Evolutionary conservation across 2,113 vertebrate genomes (phyloP).

Genomic region (Neotoma lepida): DNA sequence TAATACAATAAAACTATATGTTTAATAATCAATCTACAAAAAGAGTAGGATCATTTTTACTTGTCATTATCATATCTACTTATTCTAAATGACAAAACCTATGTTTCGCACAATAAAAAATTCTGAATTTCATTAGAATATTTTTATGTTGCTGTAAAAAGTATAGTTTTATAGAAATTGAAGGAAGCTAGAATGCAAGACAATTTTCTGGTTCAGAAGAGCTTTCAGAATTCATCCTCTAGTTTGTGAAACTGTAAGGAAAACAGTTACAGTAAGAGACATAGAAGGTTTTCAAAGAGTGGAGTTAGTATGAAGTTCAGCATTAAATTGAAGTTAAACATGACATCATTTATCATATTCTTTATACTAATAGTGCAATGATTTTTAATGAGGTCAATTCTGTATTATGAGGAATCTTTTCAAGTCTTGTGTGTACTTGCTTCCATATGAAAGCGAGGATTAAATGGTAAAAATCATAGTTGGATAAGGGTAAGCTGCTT

Average conservation of each 20-base stretch:
- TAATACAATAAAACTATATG: background rate
- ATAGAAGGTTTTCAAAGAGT: background rate
- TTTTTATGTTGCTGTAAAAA: background rate
- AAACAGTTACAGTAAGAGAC: background rate
- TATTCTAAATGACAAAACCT: background rate
- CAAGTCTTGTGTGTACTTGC: background rate
- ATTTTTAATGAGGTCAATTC: background rate
- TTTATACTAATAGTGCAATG: background rate
- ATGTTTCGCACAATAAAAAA: background rate
- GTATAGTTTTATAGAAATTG: background rate
- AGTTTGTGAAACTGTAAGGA: background rate
- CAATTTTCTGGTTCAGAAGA: background rate
- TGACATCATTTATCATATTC: background rate
- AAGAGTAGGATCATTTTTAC: background rate
- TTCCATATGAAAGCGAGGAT: background rate
- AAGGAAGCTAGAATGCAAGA: background rate
- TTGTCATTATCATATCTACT: background rate
- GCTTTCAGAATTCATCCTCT: background rate
- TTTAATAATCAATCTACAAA: background rate
- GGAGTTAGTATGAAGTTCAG: background rate
- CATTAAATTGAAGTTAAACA: background rate
- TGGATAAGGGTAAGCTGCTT: background rate
- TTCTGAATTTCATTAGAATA: background rate
- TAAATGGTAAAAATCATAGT: background rate
- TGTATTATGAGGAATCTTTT: background rate